Conservation (phyloP, 2,888 invertebrate species). For the Drosophila anomelani region DNA sequence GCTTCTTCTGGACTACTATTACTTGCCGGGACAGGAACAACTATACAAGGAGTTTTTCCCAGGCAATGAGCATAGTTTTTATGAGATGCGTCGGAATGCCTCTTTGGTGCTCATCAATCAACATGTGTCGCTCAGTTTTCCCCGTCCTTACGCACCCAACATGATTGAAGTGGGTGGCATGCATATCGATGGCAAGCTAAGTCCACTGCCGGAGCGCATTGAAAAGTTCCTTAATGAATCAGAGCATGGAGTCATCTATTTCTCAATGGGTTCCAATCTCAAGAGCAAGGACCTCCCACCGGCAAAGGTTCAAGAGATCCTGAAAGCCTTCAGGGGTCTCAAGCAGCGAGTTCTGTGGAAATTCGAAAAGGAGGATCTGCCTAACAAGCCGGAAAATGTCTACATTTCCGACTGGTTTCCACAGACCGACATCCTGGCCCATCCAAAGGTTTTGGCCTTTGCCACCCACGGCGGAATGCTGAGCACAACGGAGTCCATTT, state of each 20-base stretch:
- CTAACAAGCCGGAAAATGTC: slow-evolving; percentile 75
- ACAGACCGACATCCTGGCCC: slow-evolving; percentile 84
- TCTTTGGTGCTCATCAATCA: slow-evolving; percentile 81
- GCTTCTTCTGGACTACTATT: slow-evolving; percentile 54
- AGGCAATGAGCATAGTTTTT: slow-evolving; percentile 55
- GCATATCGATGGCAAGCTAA: slow-evolving; percentile 75
- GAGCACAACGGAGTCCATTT: slow-evolving; percentile 85
- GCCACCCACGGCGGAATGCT: slow-evolving; percentile 85
- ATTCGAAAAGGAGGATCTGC: slow-evolving; percentile 81
- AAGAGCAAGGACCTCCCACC: slow-evolving; percentile 76
- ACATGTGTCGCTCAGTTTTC: slow-evolving; percentile 79
- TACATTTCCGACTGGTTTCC: slow-evolving; percentile 84
- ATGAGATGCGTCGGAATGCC: slow-evolving; percentile 71
- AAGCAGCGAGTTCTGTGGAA: slow-evolving; percentile 84
- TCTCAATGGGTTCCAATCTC: slow-evolving; percentile 85
- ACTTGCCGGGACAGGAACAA: slow-evolving; percentile 65
- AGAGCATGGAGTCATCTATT: slow-evolving; percentile 83
- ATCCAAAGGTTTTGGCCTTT: slow-evolving; percentile 85
- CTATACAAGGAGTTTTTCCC: slow-evolving; percentile 70
- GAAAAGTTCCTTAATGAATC: slow-evolving; percentile 83
- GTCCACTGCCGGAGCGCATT: slow-evolving; percentile 78
- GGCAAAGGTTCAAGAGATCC: slow-evolving; percentile 57
- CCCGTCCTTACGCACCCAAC: slow-evolving; percentile 82
- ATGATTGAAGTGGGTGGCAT: slow-evolving; percentile 84
- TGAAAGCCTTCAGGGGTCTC: slow-evolving; percentile 61